Conservation (phyloP, 2,113 vertebrate species). For the Speoplatyrhinus poulsoni region DNA sequence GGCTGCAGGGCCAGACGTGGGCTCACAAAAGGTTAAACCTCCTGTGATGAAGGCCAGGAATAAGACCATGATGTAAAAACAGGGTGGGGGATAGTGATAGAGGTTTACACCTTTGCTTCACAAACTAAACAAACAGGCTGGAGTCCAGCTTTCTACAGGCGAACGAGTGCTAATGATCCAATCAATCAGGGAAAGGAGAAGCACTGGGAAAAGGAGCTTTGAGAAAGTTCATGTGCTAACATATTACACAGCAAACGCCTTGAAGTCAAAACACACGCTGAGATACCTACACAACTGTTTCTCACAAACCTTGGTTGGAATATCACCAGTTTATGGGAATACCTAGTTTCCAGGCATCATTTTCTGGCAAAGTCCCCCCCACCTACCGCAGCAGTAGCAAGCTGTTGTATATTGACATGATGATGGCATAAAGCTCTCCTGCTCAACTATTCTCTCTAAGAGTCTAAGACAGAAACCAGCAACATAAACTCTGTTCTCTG, state of each 20-base stretch:
- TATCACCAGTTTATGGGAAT: conserved; percentile 51
- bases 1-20: conserved; percentile 2
- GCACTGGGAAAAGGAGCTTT: conserved; percentile 15
- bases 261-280: conserved; percentile 15
- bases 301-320: conserved; percentile 27
- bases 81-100: conserved; percentile 4
- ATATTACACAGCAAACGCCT: conserved; percentile 24
- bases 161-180: conserved; percentile 35
- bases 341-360: conserved; percentile 37
- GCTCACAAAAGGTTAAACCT: conserved; percentile 51
- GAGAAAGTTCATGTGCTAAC: conserved; percentile 15
- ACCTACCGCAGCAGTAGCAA: conserved; percentile 27
- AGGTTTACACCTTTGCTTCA: conserved; percentile 22
- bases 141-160: conserved; percentile 20
- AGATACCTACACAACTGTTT: conserved; percentile 16
- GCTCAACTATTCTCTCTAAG: conserved; percentile 21
- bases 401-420: conserved; percentile 38
- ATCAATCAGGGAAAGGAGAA: conserved; percentile 50
- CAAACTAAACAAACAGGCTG: conserved; percentile 31
- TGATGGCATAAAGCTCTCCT: conserved; percentile 19
- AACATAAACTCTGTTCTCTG: conserved; percentile 1
- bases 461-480: conserved; percentile 20
- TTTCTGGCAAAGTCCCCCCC: conserved; percentile 16
- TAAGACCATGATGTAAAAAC: conserved; percentile 24
- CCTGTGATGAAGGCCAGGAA: conserved; percentile 12